phyloP scores from a whole-genome alignment of 1,140 invertebrate genomes.

The Zaprionus ghesquierei region DNA sequence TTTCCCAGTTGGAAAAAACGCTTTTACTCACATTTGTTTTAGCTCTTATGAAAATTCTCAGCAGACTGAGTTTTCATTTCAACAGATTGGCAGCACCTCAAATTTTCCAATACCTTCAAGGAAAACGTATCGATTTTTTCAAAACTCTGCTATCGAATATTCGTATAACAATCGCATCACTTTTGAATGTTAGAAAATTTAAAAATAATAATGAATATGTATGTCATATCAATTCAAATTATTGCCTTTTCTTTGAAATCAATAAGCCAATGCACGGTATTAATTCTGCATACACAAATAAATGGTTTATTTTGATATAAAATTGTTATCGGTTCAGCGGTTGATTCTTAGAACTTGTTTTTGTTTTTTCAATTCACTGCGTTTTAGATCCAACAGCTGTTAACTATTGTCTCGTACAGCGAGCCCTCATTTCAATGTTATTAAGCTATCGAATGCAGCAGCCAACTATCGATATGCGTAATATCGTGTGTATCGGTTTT shows the following conservation, averaged over 20 bases:
- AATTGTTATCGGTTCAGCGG: no score
- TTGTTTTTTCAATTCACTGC: neutral
- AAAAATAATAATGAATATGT: no score
- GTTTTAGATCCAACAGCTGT: neutral
- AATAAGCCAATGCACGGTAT: no score
- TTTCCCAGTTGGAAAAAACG: slow-evolving; percentile 46
- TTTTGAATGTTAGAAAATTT: no score
- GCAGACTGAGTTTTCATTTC: slow-evolving; percentile 44
- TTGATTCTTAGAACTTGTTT: neutral
- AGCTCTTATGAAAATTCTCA: slow-evolving; percentile 76
- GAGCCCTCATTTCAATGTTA: neutral
- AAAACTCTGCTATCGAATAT: neutral
- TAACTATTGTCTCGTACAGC: neutral
- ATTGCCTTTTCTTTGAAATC: no score
- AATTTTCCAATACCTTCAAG: slow-evolving; percentile 33
- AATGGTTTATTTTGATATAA: no score
- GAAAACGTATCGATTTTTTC: slow-evolving; percentile 23
- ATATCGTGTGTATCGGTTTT: neutral
- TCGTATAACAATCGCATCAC: neutral
- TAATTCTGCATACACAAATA: no score
- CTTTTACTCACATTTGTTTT: slow-evolving; percentile 74
- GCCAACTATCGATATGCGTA: slow-evolving; percentile 2
- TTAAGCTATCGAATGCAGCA: neutral
- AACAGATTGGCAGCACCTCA: slow-evolving; percentile 36
- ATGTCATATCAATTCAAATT: no score